A percentile compares a stretch with the other conserved stretches of the same genome.
Conservation (phyloP, 1,140 invertebrate species). For the Scylla paramamosain region DNA sequence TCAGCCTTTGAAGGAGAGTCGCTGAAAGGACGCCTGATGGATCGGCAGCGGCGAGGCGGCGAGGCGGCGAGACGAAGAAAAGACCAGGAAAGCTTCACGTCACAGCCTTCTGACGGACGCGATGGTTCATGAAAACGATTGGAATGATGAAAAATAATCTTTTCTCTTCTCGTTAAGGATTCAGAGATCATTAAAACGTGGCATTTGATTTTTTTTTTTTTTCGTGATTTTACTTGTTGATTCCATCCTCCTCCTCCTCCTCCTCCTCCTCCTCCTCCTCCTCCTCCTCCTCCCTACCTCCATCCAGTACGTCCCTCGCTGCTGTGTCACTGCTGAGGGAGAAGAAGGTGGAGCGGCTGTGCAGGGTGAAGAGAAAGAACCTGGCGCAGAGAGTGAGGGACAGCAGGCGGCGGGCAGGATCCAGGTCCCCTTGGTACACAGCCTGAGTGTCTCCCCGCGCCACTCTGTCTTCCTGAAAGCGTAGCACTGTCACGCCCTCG, state of each 20-base stretch:
- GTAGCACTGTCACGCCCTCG: slow-evolving; percentile 32
- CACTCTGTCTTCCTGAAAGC: slow-evolving; percentile 52
- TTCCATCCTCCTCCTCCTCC: background rate
- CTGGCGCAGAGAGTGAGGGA: slow-evolving; percentile 60
- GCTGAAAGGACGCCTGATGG: too few relatives aligned
- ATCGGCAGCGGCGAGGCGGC: too few relatives aligned
- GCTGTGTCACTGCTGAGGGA: background rate
- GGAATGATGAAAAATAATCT: too few relatives aligned
- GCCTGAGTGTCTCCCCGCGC: background rate
- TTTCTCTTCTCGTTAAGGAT: background rate
- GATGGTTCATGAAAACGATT: too few relatives aligned
- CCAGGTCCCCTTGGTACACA: background rate
- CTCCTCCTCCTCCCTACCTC: background rate
- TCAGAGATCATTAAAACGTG: background rate
- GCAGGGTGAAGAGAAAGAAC: slow-evolving; percentile 54
- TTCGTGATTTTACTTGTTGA: background rate
- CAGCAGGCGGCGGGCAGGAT: slow-evolving; percentile 27
- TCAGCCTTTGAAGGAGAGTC: too few relatives aligned
- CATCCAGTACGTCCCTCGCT: background rate
- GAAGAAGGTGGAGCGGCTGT: slow-evolving; percentile 56
- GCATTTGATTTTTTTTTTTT: background rate
- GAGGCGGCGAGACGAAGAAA: too few relatives aligned
- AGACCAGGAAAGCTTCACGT: too few relatives aligned
- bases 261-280: background rate
- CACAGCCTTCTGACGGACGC: too few relatives aligned